Base-by-base conservation (phyloP, 2,797 vertebrate species). In the Lutjanus argentimaculatus region DNA sequence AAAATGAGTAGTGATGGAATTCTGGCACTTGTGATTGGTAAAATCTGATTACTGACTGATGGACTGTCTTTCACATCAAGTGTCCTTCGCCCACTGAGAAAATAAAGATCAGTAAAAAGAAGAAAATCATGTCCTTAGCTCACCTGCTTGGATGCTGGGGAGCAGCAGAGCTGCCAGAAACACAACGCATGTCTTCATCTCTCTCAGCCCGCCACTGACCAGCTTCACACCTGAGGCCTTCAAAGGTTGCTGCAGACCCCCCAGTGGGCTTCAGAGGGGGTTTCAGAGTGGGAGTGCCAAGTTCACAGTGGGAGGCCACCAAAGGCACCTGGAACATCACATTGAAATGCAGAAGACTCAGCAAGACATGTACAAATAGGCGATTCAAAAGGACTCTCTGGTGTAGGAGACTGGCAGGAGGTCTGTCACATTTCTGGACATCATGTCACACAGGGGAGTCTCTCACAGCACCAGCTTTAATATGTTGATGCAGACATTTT, bases 181-280 rank as follows among this genome's bases (percentile, higher is more conserved):
- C 64, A 88, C 10, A 13, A 71, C 30, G 14, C 80, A 89, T 66
- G 63, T 91, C 90, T 86, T 93, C 95, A 95, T 96, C 77, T 91
- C 87, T 76, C 72, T 87, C 64, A 72, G 53, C 74, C 64, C 6
- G n/a, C 45, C 1, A 22, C 62, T n/a, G 77, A 75, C 69, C 80
- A 51, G 1, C 65, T 55, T 79, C 66, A 75, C 65, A 64, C 59
- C 68, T 30, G 8, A 63, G 77, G 70, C n/a, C 73, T 83, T 86
- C 59, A 76, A 57, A 67, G 61, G 72, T 43, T 68, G 52, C 66
- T 19, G 6, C 61, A 64, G 64, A 79, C 46, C 69, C 67, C 79
- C 70, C 42, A 30, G 75, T 66, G 65, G 68, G 70, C 66, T 75
- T 76, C 52, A 59, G 75, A 67, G 13, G 43, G 43, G 56, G 43